A percentile compares a stretch with the other conserved stretches of the same genome.
Conservation (phyloP, 2,888 invertebrate species). For the Empis livida region DNA sequence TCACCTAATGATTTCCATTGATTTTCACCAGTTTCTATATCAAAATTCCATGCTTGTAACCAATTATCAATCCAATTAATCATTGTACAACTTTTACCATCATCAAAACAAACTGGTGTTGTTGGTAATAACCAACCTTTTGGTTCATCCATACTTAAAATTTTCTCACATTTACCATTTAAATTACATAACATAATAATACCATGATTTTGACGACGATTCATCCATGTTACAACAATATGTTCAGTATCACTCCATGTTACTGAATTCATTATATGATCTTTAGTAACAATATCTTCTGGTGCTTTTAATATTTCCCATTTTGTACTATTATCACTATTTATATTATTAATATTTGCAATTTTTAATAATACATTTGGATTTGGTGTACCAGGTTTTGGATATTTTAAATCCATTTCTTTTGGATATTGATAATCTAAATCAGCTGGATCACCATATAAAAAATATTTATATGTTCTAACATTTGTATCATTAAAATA, state of each 20-base stretch:
- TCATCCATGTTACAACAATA: slow-evolving; percentile 66
- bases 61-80: slow-evolving; percentile 37
- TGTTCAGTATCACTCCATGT: slow-evolving; percentile 58
- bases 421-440: slow-evolving; percentile 52
- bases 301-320: slow-evolving; percentile 38
- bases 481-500: slow-evolving; percentile 60
- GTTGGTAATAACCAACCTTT: slow-evolving; percentile 58
- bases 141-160: slow-evolving; percentile 32
- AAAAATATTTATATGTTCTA: slow-evolving; percentile 46
- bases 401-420: slow-evolving; percentile 55
- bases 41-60: slow-evolving; percentile 32
- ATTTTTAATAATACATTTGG: slow-evolving; percentile 56
- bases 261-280: slow-evolving; percentile 56
- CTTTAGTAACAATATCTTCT: slow-evolving; percentile 41
- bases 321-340: slow-evolving; percentile 18
- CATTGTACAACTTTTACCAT: slow-evolving; percentile 23
- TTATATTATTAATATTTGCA: slow-evolving; percentile 38
- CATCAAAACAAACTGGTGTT: slow-evolving; percentile 34
- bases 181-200: slow-evolving; percentile 23
- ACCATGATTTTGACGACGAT: slow-evolving; percentile 64
- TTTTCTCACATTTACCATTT: slow-evolving; percentile 21
- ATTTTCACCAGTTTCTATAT: slow-evolving; percentile 25
- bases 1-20: slow-evolving; percentile 33
- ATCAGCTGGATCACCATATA: slow-evolving; percentile 51
- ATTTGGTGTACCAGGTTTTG: slow-evolving; percentile 65